phyloP scores from a whole-genome alignment of 1,140 invertebrate genomes.

The Andricus grossulariae region DNA sequence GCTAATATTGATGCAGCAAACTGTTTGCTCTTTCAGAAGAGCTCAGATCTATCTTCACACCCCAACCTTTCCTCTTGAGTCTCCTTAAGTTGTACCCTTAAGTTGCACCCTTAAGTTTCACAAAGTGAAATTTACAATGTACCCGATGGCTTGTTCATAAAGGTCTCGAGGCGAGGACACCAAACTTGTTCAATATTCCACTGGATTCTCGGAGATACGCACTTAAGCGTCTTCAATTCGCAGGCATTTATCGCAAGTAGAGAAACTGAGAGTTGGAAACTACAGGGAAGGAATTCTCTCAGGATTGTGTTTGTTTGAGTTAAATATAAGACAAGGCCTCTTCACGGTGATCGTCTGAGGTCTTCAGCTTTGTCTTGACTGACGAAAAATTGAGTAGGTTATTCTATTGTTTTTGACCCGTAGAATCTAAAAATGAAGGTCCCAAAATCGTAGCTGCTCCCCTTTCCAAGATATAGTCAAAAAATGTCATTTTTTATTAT shows the following conservation, averaged over 20 bases:
- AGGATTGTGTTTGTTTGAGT: no score
- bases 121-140: conserved; percentile 24
- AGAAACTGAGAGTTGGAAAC: not conserved
- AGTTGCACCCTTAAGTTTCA: not conserved
- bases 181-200: conserved; percentile 17
- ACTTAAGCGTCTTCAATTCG: not conserved
- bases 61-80: not conserved
- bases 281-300: no score
- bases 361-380: no score
- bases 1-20: conserved; percentile 28
- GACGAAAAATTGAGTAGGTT: no score
- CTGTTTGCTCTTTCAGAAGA: conserved; percentile 9
- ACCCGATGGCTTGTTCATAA: conserved; percentile 16
- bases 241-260: not conserved
- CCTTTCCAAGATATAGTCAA: no score
- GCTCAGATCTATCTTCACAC: conserved; percentile 22
- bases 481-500: no score
- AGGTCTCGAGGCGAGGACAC: conserved; percentile 1
- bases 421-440: no score
- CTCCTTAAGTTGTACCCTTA: conserved; percentile 21
- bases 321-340: no score
- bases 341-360: no score
- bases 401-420: no score
- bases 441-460: no score
- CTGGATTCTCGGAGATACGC: not conserved